Base-by-base conservation (phyloP, 2,888 invertebrate species). In the Tethea ocularis region DNA sequence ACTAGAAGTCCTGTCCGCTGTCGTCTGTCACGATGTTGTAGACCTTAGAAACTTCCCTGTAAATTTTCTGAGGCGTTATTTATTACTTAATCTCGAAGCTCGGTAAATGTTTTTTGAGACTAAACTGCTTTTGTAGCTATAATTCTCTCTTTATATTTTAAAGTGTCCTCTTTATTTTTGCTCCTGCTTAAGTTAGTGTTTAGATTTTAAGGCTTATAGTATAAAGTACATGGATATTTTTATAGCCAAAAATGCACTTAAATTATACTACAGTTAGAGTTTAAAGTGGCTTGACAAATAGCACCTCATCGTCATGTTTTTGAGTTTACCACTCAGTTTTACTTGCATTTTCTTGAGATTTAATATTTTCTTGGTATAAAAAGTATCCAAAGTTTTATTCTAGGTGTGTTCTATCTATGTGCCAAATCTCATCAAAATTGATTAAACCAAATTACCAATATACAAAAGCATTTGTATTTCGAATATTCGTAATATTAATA, bases 71-170 rank as follows among this genome's bases (percentile, higher is more conserved):
- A 76, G 81, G 79, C 83, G 86, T 91, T 88, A 91, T 91, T 91
- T 91, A 91, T 90, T 86, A 84, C 89, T 90, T 91, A 91, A 91
- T 91, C 91, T 91, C 80, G 79, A 84, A 82, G 83, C 84, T 78
- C 68, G 73, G 86, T 83, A 84, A 88, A 89, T 88, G 88, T 88
- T 89, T 87, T 52, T 89, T 82, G 86, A 84, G 77, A 85, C 80
- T 86, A 83, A 84, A 82, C 80, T 78, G 77, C 76, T 70, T 68
- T 77, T 20, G 46, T 20, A 10, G 73, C 61, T 57, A 56, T 66
- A 76, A 75, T 82, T 86, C 85, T 84, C 82, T 84, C 83, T 82
- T 82, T 76, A 72, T 72, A 69, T 70, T 68, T 71, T 65, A 69
- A 69, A 68, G 66, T 70, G 66, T 64, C 62, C 58, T 57, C 62